phyloP scores from a whole-genome alignment of 2,888 invertebrate species.

The Phrixothrix hirtus region DNA sequence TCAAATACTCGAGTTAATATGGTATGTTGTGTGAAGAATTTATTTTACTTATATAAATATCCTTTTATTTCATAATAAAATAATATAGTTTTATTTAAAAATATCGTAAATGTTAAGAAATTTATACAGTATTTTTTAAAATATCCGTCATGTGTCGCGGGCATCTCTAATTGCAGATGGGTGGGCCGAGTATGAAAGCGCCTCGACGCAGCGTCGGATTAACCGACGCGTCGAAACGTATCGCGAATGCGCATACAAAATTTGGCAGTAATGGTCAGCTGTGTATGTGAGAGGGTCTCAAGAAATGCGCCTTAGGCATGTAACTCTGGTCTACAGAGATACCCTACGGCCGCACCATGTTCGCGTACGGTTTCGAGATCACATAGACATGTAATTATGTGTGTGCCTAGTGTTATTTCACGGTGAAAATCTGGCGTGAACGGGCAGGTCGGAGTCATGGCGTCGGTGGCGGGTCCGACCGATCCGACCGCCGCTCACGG shows the following conservation, averaged over 20 bases:
- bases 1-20: no score
- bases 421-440: slow-evolving; percentile 67
- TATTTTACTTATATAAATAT: neutral
- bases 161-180: slow-evolving; percentile 26
- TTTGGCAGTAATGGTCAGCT: slow-evolving; percentile 53
- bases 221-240: slow-evolving; percentile 46
- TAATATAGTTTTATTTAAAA: neutral
- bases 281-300: slow-evolving; percentile 47
- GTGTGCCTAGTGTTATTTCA: slow-evolving; percentile 57
- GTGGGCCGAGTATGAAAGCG: slow-evolving; percentile 40
- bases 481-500: slow-evolving; percentile 72
- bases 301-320: slow-evolving; percentile 56
- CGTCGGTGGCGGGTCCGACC: slow-evolving; percentile 58
- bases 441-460: slow-evolving; percentile 64
- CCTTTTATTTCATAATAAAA: neutral
- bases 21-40: no score
- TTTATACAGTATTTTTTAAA: neutral
- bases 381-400: slow-evolving; percentile 63
- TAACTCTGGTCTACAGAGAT: slow-evolving; percentile 51
- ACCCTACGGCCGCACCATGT: slow-evolving; percentile 59
- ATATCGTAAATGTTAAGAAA: neutral
- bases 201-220: slow-evolving; percentile 42
- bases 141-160: slow-evolving; percentile 25
- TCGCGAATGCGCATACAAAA: slow-evolving; percentile 47
- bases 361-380: slow-evolving; percentile 64